These are phyloP conservation scores for Lamprologus callipterus DNA, from an alignment of 2,113 vertebrate genomes.

Conservation along the genomic window DNA sequence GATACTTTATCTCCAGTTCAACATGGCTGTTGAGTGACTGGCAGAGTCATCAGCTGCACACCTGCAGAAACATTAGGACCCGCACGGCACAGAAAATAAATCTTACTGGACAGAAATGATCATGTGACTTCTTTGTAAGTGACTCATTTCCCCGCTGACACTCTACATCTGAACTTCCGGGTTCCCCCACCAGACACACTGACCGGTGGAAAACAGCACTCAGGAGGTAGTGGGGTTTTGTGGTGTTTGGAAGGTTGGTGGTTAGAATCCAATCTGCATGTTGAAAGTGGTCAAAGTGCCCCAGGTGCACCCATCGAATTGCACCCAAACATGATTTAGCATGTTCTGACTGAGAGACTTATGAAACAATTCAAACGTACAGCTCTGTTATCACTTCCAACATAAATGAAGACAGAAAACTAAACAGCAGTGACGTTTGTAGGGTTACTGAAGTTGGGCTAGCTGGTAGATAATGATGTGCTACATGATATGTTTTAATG, in stretches of 20 bases:
- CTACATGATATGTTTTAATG: neutral
- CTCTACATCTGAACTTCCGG: neutral
- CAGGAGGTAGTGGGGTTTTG: neutral
- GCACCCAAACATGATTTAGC: neutral
- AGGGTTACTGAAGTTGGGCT: neutral
- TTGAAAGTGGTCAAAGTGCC: neutral
- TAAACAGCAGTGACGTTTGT: neutral
- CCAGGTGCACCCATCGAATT: neutral
- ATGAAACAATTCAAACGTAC: fast-evolving
- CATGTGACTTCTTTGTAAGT: neutral
- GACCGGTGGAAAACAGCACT: neutral
- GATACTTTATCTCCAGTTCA: neutral
- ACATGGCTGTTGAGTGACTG: neutral
- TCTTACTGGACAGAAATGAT: neutral
- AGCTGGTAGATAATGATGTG: neutral
- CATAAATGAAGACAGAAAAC: neutral
- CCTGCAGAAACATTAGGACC: neutral
- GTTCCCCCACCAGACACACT: neutral
- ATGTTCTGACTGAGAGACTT: neutral
- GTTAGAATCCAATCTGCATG: neutral
- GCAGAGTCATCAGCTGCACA: neutral
- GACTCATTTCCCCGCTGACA: neutral
- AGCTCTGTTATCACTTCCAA: fast-evolving
- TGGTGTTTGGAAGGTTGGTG: neutral
- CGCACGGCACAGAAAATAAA: neutral